Conservation (phyloP, 2,113 vertebrate species). For the Himantopus leucocephalus region DNA sequence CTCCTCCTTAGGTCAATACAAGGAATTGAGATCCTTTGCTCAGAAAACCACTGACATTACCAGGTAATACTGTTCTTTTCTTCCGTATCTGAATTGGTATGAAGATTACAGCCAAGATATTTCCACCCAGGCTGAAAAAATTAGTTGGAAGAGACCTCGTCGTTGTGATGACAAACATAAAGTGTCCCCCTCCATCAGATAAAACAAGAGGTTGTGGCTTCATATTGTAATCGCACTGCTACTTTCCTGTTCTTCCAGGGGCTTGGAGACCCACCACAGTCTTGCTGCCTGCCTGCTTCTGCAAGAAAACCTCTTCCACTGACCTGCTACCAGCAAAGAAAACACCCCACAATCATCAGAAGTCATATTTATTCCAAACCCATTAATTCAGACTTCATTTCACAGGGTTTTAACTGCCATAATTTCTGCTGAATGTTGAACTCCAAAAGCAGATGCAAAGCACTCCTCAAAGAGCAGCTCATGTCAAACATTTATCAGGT, state of each 20-base stretch:
- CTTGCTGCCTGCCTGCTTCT: fast-evolving
- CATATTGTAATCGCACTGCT: not conserved
- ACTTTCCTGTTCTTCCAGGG: not conserved
- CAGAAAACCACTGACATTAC: not conserved
- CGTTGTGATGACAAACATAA: not conserved
- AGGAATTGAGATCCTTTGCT: not conserved
- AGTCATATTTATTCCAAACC: not conserved
- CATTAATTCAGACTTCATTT: not conserved
- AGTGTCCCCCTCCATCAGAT: not conserved
- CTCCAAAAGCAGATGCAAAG: not conserved
- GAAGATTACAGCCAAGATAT: not conserved
- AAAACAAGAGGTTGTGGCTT: not conserved
- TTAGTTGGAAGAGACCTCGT: not conserved
- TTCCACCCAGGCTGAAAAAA: not conserved
- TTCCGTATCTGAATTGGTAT: not conserved
- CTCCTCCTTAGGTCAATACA: not conserved
- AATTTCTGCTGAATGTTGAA: not conserved
- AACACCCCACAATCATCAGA: not conserved
- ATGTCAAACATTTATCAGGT: not conserved
- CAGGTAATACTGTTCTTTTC: not conserved
- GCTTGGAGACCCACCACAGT: not conserved
- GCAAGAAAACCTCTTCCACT: not conserved
- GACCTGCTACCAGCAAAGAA: not conserved
- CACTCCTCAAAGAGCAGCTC: not conserved
- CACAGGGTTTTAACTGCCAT: not conserved